A percentile compares a stretch with the other conserved stretches of the same genome.
phyloP scores from a whole-genome alignment of 1,140 invertebrate genomes.

The Mesaphorura yosii region DNA sequence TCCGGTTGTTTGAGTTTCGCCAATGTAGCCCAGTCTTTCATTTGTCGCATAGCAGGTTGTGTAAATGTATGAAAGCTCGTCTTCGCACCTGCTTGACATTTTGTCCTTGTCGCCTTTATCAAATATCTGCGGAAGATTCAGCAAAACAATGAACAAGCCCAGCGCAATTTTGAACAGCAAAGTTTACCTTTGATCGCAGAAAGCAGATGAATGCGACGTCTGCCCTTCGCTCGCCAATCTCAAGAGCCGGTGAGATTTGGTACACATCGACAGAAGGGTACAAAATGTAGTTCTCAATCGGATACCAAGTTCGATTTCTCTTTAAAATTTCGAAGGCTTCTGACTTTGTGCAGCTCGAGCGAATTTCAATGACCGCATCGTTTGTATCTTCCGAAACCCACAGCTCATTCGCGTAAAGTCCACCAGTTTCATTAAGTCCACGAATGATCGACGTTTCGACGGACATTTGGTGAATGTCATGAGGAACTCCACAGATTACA shows the following conservation, averaged over 20 bases:
- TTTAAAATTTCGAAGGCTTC: slow-evolving; percentile 6
- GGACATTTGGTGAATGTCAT: slow-evolving; percentile 5
- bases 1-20: neutral
- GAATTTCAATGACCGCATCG: slow-evolving; percentile 10
- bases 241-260: neutral
- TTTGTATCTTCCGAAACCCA: slow-evolving; percentile 10
- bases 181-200: no score
- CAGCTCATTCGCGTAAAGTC: slow-evolving; percentile 10
- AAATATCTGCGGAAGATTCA: no score
- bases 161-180: no score
- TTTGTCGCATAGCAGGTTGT: neutral
- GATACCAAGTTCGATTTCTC: slow-evolving; percentile 12
- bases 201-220: neutral
- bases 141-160: no score
- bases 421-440: slow-evolving; percentile 7
- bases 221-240: neutral
- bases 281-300: slow-evolving; percentile 6
- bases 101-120: no score
- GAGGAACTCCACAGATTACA: slow-evolving; percentile 9
- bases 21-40: neutral
- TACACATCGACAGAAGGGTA: slow-evolving; percentile 5
- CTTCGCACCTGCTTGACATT: no score
- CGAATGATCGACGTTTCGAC: slow-evolving; percentile 3
- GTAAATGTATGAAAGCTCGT: neutral
- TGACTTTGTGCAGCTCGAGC: neutral